Conservation (phyloP, 2,888 invertebrate species). For the Callyntrura guangdongensis region DNA sequence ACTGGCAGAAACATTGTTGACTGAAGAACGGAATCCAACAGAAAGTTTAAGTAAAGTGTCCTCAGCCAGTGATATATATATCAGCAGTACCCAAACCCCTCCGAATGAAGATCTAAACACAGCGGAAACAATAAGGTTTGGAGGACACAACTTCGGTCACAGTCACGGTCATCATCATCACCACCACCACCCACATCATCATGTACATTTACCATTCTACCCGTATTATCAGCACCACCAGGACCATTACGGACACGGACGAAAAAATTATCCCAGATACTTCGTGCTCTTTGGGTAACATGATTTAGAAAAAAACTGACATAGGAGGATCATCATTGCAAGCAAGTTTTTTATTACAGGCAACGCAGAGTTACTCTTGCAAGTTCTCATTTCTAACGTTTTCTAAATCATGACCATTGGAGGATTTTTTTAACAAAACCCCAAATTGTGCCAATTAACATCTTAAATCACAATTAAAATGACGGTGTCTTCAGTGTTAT, state of each 20-base stretch:
- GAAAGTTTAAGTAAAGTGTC: too few relatives aligned
- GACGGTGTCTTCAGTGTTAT: too few relatives aligned
- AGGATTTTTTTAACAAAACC: too few relatives aligned
- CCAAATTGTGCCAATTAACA: too few relatives aligned
- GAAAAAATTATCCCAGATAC: background rate
- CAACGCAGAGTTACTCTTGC: too few relatives aligned
- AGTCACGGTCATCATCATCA: slow-evolving; percentile 44
- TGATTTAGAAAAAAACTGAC: too few relatives aligned
- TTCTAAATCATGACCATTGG: too few relatives aligned
- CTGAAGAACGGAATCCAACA: too few relatives aligned
- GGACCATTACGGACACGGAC: background rate
- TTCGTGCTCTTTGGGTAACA: background rate
- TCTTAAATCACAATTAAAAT: too few relatives aligned
- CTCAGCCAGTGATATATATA: background rate
- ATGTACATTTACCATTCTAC: background rate
- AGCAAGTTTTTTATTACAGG: background rate
- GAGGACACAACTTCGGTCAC: slow-evolving; percentile 13
- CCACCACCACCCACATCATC: slow-evolving; percentile 10
- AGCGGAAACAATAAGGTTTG: slow-evolving; percentile 53
- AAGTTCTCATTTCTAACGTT: too few relatives aligned
- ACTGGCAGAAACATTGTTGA: too few relatives aligned
- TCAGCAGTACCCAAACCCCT: background rate
- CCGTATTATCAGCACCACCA: background rate
- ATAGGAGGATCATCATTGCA: background rate
- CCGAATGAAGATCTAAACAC: slow-evolving; percentile 42